Evolutionary conservation across 2,888 invertebrate species (phyloP), one percentile per base, ranked within the genome.

Genomic region (Geotrupes spiniger): DNA sequence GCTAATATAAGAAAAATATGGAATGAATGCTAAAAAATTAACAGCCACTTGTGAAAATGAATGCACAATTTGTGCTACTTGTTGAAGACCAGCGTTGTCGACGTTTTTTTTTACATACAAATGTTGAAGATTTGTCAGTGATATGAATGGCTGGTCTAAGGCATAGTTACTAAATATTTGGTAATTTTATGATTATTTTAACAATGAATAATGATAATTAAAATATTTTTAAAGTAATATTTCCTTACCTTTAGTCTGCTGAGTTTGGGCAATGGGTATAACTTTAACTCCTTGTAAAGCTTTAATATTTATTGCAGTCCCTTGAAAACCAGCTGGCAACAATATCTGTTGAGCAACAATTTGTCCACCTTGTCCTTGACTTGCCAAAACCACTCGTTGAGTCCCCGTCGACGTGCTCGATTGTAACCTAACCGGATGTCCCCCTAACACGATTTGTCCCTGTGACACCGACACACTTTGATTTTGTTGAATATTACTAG

Each of bases 281-380:
- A 82, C 81, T 68, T 82, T 82, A 46, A 83, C 74, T 6, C 78
- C 80, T 68, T 82, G 81, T 51, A 82, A 64, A 6, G 80, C 76
- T 64, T 83, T 83, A 11, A 83, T 74, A 64, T 82, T 82, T 46
- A 82, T 74, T 16, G 79, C 74, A 2, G 78, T 77, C 14, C 80
- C 79, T 67, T 80, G 80, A 63, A 82, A 78, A 26, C 78, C 79
- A 5, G 79, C 78, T n/a, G 82, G 81, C 45, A 83, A 68, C 46
- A 82, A 69, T 53, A 83, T 78, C 66, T 82, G 82, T 56, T 78
- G 78, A 2, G 73, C 70, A n/a, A 74, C 68, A 16, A 75, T 69
- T 48, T 74, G 75, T 9, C 74, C 74, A 1, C 72, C 71, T 60
- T 74, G 74, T 29, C 78, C 78, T 60, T 79, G 79, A 49, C 78